Base-by-base conservation (phyloP, 1,140 invertebrate genomes). In the Drosophila dunni region DNA sequence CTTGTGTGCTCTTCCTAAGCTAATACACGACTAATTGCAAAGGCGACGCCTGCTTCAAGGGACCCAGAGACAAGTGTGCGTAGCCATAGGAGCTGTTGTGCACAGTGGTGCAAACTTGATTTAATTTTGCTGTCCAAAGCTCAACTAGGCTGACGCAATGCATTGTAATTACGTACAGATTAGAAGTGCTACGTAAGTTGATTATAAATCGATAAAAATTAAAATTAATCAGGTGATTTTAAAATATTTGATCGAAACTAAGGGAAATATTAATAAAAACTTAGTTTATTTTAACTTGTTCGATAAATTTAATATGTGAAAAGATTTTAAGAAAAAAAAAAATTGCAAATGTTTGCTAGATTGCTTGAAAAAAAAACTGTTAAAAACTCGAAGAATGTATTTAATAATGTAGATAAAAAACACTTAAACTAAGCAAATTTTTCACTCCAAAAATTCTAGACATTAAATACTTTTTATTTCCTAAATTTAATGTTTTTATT, bases 21-120 rank as follows among this genome's bases (percentile, higher is more conserved):
- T 75, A 46, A 63, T 72, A 64, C 53, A 82, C 72, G 68, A 86
- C 76, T 86, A 83, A 83, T 62, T 42, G 65, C 45, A 66, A 53
- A 48, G 13, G 61, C 83, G 61, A 5, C 48, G 83, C 71, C 54
- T 76, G 72, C 76, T 76, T 68, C 36, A 56, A 73, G 51, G 36
- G 44, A 9, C 36, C 67, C 50, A 38, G 54, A 62, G 54, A 62
- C 71, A 74, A 74, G 71, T 62, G 58, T 24, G 68, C 40, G 36
- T 46, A 15, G 24, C 40, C 9, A 45, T 13, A 38, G 46, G 24
- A 51, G 45, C 40, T 40, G 24, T 9, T 38, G 33, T 10, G 69
- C 53, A 74, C 65, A 69, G 20, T 74, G 65, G 10, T 0, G 6
- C 56, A 9, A 68, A n/a, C 11, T 0, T 9, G 34, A 62, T 36